phyloP scores from a whole-genome alignment of 2,797 vertebrate genomes.

The Rhincodon typus region DNA sequence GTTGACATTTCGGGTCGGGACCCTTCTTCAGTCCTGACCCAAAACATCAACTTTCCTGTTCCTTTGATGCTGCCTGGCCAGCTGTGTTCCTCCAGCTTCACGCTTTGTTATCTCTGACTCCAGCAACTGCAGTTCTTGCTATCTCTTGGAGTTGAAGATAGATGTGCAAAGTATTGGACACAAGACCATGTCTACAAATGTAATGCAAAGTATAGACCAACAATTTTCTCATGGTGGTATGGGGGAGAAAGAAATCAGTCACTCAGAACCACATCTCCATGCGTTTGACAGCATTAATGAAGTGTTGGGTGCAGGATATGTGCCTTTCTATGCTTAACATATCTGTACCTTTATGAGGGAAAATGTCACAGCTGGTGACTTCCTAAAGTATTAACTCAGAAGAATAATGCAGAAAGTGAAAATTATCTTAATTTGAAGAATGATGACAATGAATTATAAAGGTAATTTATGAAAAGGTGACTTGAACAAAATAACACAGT shows the following conservation, averaged over 20 bases:
- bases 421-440: neutral
- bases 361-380: neutral
- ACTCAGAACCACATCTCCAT: neutral
- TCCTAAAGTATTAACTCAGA: neutral
- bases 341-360: neutral
- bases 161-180: neutral
- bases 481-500: neutral
- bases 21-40: no score
- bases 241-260: no score
- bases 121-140: no score
- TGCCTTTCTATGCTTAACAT: neutral
- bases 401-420: neutral
- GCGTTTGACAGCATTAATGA: neutral
- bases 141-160: neutral
- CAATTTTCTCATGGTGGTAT: neutral
- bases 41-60: no score
- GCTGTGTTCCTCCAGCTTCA: no score
- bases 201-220: neutral
- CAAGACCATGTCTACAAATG: neutral
- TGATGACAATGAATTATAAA: neutral
- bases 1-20: no score
- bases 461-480: constrained; percentile 51
- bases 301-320: neutral
- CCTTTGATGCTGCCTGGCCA: no score
- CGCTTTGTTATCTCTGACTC: no score